Evolutionary conservation across 1,140 invertebrate species (phyloP).

Genomic region (Metaphire vulgaris): DNA sequence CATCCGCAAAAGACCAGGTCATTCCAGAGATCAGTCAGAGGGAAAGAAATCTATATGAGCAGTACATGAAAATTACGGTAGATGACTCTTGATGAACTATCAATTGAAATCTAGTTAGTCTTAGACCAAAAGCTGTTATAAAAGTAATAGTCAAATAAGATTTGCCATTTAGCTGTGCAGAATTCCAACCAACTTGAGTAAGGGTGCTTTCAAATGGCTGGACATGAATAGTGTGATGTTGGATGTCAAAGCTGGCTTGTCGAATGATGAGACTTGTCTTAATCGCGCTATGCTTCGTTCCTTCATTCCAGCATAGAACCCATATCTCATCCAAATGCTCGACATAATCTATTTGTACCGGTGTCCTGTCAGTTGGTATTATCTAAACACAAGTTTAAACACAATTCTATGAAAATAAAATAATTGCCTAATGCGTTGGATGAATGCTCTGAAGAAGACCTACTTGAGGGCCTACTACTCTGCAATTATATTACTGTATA

Average conservation of each 20-base stretch:
- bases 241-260: slow-evolving; percentile 67
- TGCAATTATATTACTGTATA: too few relatives aligned
- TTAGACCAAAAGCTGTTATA: background rate
- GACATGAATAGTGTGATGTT: slow-evolving; percentile 71
- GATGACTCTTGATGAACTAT: background rate
- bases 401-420: too few relatives aligned
- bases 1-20: too few relatives aligned
- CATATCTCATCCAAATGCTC: slow-evolving; percentile 70
- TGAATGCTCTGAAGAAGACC: too few relatives aligned
- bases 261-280: slow-evolving; percentile 71
- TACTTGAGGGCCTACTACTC: too few relatives aligned
- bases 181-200: slow-evolving; percentile 60
- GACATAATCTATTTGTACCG: slow-evolving; percentile 67
- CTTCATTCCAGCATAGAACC: slow-evolving; percentile 66
- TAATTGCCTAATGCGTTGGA: too few relatives aligned
- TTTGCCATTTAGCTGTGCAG: background rate
- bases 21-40: too few relatives aligned
- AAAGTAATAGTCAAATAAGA: background rate
- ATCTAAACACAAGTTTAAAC: too few relatives aligned
- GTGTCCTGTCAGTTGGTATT: slow-evolving; percentile 66
- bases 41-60: background rate
- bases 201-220: slow-evolving; percentile 74
- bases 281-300: slow-evolving; percentile 55
- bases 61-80: background rate
- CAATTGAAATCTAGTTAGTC: background rate